These are phyloP conservation scores for Trinorchestia longiramus DNA, from an alignment of 1,140 invertebrate genomes.

Conservation along the genomic window DNA sequence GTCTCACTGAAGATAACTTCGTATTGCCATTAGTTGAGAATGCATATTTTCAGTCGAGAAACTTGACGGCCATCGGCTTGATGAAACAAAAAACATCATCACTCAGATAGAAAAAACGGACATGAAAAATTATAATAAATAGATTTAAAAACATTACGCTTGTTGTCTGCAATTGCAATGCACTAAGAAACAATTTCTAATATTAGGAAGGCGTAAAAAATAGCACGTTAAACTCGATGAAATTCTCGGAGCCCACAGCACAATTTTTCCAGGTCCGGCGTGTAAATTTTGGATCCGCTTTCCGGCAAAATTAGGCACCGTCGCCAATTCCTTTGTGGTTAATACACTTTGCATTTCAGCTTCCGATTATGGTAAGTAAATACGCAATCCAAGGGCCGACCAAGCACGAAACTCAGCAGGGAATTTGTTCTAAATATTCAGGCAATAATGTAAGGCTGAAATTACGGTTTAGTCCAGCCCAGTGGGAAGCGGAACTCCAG, in stretches of 20 bases:
- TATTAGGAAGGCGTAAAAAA: not conserved
- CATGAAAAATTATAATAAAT: not conserved
- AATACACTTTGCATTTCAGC: constrained; percentile 53
- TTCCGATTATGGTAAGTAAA: constrained; percentile 53
- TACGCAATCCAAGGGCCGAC: constrained; percentile 23
- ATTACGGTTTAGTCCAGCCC: constrained; percentile 35
- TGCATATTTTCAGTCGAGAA: too few species aligned
- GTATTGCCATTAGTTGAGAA: too few species aligned
- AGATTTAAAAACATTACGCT: not conserved
- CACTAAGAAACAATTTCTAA: not conserved
- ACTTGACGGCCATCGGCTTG: too few species aligned
- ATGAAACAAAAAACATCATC: too few species aligned
- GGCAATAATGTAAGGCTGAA: constrained; percentile 44
- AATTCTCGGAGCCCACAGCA: not conserved
- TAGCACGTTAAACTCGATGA: not conserved
- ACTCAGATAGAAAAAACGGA: too few species aligned
- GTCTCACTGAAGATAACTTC: too few species aligned
- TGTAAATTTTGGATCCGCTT: not conserved
- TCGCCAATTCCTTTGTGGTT: constrained; percentile 31
- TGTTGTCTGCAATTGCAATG: not conserved
- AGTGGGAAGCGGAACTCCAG: constrained; percentile 23
- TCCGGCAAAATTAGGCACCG: constrained; percentile 18
- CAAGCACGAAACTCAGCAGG: constrained; percentile 46
- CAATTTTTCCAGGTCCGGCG: not conserved
- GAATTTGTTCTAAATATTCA: constrained; percentile 54